phyloP scores from a whole-genome alignment of 2,888 invertebrate genomes.

The Lymantria monacha region DNA sequence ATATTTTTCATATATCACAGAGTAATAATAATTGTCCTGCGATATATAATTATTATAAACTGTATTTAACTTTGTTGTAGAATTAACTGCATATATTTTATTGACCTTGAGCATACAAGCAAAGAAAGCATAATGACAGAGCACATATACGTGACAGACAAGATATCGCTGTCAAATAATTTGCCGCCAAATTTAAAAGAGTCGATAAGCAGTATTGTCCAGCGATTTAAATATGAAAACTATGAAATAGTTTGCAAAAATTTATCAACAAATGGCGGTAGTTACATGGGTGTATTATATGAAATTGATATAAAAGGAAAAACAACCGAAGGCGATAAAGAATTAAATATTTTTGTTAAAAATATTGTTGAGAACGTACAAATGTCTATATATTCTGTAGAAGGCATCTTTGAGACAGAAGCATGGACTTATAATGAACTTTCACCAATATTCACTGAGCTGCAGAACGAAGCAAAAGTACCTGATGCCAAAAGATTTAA shows the following conservation, averaged over 20 bases:
- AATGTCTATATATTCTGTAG: constrained; percentile 38
- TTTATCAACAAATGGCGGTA: constrained; percentile 9
- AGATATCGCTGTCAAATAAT: neutral
- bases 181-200: neutral
- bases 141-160: neutral
- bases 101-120: too few species aligned
- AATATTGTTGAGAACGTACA: constrained; percentile 20
- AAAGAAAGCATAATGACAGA: neutral
- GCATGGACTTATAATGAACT: constrained; percentile 49
- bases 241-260: constrained; percentile 1
- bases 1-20: too few species aligned
- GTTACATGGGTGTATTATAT: constrained; percentile 45
- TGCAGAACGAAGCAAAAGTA: constrained; percentile 45
- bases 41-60: too few species aligned
- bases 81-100: too few species aligned
- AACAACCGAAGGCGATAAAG: constrained; percentile 23
- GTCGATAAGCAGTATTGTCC: neutral
- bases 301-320: constrained; percentile 44
- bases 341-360: constrained; percentile 53
- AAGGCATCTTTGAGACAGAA: constrained; percentile 46
- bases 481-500: constrained; percentile 43
- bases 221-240: neutral
- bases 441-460: constrained; percentile 33
- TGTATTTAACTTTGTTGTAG: too few species aligned
- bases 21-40: too few species aligned